Evolutionary conservation across 2,797 vertebrate genomes (phyloP), one percentile per base, ranked within the genome.

Genomic region (Spizella passerina): DNA sequence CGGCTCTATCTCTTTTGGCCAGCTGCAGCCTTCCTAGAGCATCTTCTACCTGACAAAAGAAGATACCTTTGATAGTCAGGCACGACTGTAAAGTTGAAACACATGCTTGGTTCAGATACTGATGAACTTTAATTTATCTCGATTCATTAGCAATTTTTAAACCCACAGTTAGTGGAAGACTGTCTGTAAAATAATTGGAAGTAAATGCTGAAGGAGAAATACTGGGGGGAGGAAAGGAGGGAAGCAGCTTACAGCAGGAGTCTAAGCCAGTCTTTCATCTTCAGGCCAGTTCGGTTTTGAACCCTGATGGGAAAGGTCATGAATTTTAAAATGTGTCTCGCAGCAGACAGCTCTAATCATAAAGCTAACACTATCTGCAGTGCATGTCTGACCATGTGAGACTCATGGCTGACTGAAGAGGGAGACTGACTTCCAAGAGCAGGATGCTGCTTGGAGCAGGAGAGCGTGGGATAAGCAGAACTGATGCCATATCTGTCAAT

Each of bases 261-360:
- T 92, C 81, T 95, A 88, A 97, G 92, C 94, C 43, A 56, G 59
- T 56, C 96, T 97, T 98, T 98, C 95, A 94, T 98, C 96, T 97
- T 68, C 46, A 95, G 95, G 81, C 88, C 93, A 93, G 96, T 97
- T 93, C 6, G 1, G 90, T 94, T 94, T 93, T 97, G 96, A 98
- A 97, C 94, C 85, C 93, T 96, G 94, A 94, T 94, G 83, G 95
- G 95, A 96, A 97, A 97, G 96, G 95, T 96, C 94, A 97, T 97
- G 96, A 96, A 97, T 97, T 98, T 98, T 97, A 97, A 98, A 97
- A 97, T 34, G 76, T 90, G 91, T 97, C 90, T 97, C 29, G 3
- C 71, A 80, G 93, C 89, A 73, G 93, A 96, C 94, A 97, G 96
- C 94, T 97, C 95, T 88, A 87, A 96, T 97, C 95, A 96, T 88